Evolutionary conservation across 2,888 invertebrate species (phyloP).

Genomic region (Oligia fasciuncula): DNA sequence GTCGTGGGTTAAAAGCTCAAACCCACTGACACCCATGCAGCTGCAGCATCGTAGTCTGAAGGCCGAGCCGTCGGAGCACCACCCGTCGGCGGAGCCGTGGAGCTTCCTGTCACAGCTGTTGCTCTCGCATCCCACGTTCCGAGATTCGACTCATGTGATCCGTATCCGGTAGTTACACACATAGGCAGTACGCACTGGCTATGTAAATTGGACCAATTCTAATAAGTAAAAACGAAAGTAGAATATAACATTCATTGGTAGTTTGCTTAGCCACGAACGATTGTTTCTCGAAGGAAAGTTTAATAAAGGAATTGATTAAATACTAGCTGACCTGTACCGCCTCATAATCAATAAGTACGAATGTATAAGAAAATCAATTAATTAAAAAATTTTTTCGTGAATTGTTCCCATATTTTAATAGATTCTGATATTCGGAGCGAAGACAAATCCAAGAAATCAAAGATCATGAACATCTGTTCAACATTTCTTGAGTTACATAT

Average conservation of each 20-base stretch:
- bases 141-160: conserved; percentile 42
- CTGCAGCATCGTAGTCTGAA: not conserved
- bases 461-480: too few relatives aligned
- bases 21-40: not conserved
- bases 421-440: too few relatives aligned
- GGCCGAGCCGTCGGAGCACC: not conserved
- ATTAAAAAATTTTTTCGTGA: too few relatives aligned
- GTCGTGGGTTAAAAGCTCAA: conserved; percentile 23
- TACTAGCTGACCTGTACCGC: too few relatives aligned
- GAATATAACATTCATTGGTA: not conserved
- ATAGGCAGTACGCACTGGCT: not conserved
- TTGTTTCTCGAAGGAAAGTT: not conserved
- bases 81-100: conserved; percentile 13
- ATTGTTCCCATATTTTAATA: too few relatives aligned
- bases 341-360: too few relatives aligned
- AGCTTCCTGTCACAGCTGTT: conserved; percentile 31
- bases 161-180: conserved; percentile 20
- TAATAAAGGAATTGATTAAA: too few relatives aligned
- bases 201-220: not conserved
- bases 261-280: not conserved
- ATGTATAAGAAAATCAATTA: too few relatives aligned
- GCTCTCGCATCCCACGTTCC: conserved; percentile 41
- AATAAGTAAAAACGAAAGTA: not conserved
- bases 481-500: too few relatives aligned
- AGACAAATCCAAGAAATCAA: too few relatives aligned